Percentiles rank a stretch among this genome's conserved stretches.
Evolutionary conservation across 2,888 invertebrate genomes (phyloP).

Genomic region (Rhingia rostrata): DNA sequence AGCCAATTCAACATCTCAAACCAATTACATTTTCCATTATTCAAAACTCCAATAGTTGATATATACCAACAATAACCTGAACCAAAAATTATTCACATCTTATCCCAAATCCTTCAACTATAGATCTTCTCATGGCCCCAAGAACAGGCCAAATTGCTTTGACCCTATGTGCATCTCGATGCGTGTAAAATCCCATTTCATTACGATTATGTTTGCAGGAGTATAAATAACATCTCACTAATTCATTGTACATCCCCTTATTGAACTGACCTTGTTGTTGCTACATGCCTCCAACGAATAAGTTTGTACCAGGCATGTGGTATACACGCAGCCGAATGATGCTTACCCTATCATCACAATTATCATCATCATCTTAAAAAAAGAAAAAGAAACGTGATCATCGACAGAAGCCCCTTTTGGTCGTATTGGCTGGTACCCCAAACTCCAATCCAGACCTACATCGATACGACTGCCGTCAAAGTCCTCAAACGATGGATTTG

Average conservation of each 20-base stretch:
- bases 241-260: slow-evolving; percentile 44
- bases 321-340: slow-evolving; percentile 2
- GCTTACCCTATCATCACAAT: slow-evolving; percentile 61
- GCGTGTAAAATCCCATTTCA: slow-evolving; percentile 36
- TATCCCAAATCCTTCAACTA: not conserved
- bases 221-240: slow-evolving; percentile 24
- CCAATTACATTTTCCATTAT: slow-evolving; percentile 28
- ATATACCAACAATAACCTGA: not conserved
- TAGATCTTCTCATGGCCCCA: slow-evolving; percentile 6
- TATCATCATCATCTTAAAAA: slow-evolving; percentile 59
- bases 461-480: slow-evolving; percentile 11
- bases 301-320: not conserved
- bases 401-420: slow-evolving; percentile 36
- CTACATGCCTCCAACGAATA: not conserved
- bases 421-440: not conserved
- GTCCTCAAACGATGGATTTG: slow-evolving; percentile 13
- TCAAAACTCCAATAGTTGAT: slow-evolving; percentile 2
- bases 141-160: slow-evolving; percentile 27
- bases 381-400: slow-evolving; percentile 46
- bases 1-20: not conserved
- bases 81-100: slow-evolving; percentile 2
- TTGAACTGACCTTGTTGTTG: slow-evolving; percentile 59
- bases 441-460: slow-evolving; percentile 33
- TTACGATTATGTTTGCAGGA: not conserved
- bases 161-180: slow-evolving; percentile 20